Evolutionary conservation across 1,140 invertebrate genomes (phyloP).

Genomic region (Sipha flava): DNA sequence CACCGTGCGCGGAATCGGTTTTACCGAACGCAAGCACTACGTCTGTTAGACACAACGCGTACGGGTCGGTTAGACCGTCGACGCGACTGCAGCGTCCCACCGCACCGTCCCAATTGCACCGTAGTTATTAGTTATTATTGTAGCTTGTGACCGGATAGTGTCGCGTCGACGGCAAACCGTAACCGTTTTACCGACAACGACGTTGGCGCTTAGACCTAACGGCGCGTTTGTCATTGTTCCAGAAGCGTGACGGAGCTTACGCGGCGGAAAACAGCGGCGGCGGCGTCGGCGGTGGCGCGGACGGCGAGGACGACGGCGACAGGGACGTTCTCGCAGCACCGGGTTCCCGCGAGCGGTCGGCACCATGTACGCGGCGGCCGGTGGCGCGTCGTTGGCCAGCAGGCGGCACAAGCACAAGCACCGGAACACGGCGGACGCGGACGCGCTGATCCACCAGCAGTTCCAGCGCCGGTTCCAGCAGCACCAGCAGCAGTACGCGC

Average conservation of each 20-base stretch:
- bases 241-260: background rate
- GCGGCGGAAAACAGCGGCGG: background rate
- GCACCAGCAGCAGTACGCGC: conserved; percentile 40
- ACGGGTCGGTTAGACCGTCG: no score
- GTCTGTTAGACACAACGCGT: no score
- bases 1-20: no score
- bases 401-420: conserved; percentile 45
- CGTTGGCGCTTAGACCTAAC: no score
- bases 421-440: conserved; percentile 35
- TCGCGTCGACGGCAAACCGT: no score
- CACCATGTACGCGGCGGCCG: conserved; percentile 62
- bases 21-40: no score
- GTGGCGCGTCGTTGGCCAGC: conserved; percentile 60
- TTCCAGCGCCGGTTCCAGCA: conserved; percentile 39
- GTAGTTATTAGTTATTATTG: no score
- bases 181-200: no score
- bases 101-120: no score
- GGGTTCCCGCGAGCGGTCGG: conserved; percentile 39
- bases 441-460: conserved; percentile 39
- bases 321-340: conserved; percentile 58
- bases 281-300: conserved; percentile 37
- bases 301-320: conserved; percentile 59
- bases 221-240: background rate
- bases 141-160: no score
- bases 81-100: no score